phyloP scores from a whole-genome alignment of 2,113 vertebrate species.

The Poicephalus meyeri region DNA sequence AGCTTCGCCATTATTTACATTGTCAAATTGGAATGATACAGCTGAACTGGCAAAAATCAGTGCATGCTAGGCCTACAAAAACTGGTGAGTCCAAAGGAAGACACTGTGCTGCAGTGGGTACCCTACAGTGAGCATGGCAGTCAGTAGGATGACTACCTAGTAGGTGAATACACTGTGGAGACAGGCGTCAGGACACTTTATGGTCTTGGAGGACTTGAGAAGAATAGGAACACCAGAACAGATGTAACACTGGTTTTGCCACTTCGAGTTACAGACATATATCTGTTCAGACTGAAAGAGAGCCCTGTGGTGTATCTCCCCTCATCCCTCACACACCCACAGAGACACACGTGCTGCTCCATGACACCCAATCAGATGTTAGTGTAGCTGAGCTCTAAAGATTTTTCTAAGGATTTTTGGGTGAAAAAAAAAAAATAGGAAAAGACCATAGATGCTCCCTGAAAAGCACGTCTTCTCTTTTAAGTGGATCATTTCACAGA shows the following conservation, averaged over 20 bases:
- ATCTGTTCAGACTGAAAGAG: not conserved
- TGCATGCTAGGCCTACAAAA: not conserved
- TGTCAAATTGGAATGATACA: not conserved
- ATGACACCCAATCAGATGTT: not conserved
- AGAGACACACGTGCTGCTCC: not conserved
- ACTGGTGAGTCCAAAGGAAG: not conserved
- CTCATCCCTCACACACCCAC: not conserved
- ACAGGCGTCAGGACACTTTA: not conserved
- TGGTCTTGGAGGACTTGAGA: not conserved
- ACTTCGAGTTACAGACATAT: not conserved
- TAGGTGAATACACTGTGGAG: not conserved
- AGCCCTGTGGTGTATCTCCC: not conserved
- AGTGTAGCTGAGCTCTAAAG: not conserved
- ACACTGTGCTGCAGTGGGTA: not conserved
- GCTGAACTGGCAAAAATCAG: not conserved
- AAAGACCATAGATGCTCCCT: not conserved
- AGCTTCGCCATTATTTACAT: not conserved
- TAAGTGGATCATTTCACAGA: conserved; percentile 27
- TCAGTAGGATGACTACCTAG: not conserved
- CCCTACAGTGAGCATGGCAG: not conserved
- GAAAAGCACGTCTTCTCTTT: not conserved
- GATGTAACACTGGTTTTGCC: not conserved
- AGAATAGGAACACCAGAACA: not conserved
- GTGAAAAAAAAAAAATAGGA: not conserved
- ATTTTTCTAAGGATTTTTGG: not conserved